Evolutionary conservation across 2,888 invertebrate genomes (phyloP), one percentile per base, ranked within the genome.

Genomic region (Latrodectus elegans): DNA sequence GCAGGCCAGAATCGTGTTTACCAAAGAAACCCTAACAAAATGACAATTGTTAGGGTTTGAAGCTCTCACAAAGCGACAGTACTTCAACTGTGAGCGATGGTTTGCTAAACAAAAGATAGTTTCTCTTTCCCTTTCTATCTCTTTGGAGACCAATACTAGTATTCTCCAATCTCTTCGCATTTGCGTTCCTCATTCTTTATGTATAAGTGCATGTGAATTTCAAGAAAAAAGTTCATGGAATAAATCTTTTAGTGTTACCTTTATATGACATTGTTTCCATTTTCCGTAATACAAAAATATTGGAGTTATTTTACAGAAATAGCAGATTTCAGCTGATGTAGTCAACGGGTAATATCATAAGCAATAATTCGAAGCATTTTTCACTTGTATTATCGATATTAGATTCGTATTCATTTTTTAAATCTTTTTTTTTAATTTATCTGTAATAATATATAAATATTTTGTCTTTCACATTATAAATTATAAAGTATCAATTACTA

Each of bases 61-160:
- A 38, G 17, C 49, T 38, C 70, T 52, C 73, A n/a, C 1, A 4
- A 55, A n/a, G 55, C 77, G 77, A 84, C 84, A 77, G 26, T 65
- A 60, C 72, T 55, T 76, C 83, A 64, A 55, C 51, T 12, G 60
- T 77, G 84, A 84, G 65, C 53, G 68, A 77, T 72, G 77, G 77
- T 77, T 60, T 68, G 11, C 72, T 65, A 77, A 84, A 84, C 71
- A 77, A 84, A 84, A 84, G 72, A 65, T 78, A 53, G 71, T 72
- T 65, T 77, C 67, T 71, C 64, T 71, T 10, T 38, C 38, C 15
- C 22, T 9, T 15, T 75, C 12, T 53, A 17, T 55, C 70, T 53
- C 72, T 78, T 73, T 67, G 22, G 65, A 52, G 84, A 84, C 84
- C 84, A 72, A 77, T 78, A 78, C 72, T 71, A 75, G 68, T 55